Evolutionary conservation across 2,113 vertebrate genomes (phyloP).

Genomic region (Prionailurus viverrinus): DNA sequence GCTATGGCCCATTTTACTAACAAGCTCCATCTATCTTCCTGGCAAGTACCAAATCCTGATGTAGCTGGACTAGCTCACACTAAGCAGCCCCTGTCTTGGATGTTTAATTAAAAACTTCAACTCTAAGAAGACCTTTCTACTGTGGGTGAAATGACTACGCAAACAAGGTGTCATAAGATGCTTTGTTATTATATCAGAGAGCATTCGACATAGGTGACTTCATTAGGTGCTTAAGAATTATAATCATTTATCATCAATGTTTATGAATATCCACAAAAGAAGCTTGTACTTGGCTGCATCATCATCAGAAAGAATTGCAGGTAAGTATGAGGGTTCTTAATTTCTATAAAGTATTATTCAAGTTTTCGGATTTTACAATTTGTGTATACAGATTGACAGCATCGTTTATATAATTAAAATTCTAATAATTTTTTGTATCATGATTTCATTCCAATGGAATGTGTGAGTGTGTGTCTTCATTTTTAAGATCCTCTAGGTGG

Average conservation of each 20-base stretch:
- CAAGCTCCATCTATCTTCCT: constrained; percentile 61
- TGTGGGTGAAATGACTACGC: background rate
- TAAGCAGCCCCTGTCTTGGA: background rate
- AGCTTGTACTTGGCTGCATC: background rate
- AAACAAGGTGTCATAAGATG: background rate
- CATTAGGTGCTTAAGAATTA: constrained; percentile 12
- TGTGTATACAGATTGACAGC: background rate
- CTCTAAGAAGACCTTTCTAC: constrained; percentile 18
- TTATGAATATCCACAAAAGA: background rate
- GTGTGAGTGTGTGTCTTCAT: background rate
- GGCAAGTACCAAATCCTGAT: constrained; percentile 54
- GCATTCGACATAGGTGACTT: background rate
- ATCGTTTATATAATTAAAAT: constrained; percentile 5
- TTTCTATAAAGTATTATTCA: background rate
- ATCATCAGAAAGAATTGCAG: background rate
- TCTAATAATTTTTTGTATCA: background rate
- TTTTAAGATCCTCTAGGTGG: background rate
- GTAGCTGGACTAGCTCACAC: background rate
- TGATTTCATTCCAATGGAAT: background rate
- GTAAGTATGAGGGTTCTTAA: background rate
- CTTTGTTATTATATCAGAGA: background rate
- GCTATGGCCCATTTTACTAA: constrained; percentile 58
- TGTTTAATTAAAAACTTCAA: constrained; percentile 59
- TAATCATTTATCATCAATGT: background rate
- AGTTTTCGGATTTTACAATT: background rate